Conservation (phyloP, 1,140 invertebrate species). For the Pinna nobilis region DNA sequence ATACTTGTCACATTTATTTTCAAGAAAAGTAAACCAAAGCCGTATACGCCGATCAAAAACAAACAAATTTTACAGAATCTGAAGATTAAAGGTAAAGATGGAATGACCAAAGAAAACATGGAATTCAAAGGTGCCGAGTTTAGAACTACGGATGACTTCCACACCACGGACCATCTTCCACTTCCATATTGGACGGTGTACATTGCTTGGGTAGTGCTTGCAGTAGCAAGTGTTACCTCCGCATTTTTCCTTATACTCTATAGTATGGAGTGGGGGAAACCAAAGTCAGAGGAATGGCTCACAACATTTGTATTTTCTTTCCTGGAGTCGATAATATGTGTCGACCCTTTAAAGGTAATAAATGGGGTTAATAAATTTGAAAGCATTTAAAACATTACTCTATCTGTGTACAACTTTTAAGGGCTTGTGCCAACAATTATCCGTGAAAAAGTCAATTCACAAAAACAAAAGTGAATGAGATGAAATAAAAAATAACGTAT, state of each 20-base stretch:
- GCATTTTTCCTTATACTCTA: constrained; percentile 64
- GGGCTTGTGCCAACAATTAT: too few relatives aligned
- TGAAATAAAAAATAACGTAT: background rate
- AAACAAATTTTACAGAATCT: constrained; percentile 1
- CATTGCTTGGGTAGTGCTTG: constrained; percentile 57
- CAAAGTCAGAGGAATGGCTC: constrained; percentile 63
- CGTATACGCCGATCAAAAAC: constrained; percentile 12
- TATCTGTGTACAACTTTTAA: background rate
- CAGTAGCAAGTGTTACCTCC: constrained; percentile 38
- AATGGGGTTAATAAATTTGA: background rate
- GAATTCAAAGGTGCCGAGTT: background rate
- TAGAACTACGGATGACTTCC: constrained; percentile 12
- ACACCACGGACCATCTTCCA: constrained; percentile 33
- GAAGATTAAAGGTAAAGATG: background rate
- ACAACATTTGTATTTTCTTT: constrained; percentile 63
- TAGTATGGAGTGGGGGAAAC: constrained; percentile 65
- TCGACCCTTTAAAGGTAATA: constrained; percentile 66
- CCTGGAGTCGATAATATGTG: constrained; percentile 56
- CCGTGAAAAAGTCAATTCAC: too few relatives aligned
- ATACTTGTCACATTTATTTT: constrained; percentile 55
- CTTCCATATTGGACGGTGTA: constrained; percentile 53
- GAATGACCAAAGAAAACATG: constrained; percentile 2
- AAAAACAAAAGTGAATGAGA: background rate
- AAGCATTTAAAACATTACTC: background rate
- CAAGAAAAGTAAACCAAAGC: constrained; percentile 43